Base-by-base conservation (phyloP, 2,113 vertebrate genomes). In the Larimichthys crocea region DNA sequence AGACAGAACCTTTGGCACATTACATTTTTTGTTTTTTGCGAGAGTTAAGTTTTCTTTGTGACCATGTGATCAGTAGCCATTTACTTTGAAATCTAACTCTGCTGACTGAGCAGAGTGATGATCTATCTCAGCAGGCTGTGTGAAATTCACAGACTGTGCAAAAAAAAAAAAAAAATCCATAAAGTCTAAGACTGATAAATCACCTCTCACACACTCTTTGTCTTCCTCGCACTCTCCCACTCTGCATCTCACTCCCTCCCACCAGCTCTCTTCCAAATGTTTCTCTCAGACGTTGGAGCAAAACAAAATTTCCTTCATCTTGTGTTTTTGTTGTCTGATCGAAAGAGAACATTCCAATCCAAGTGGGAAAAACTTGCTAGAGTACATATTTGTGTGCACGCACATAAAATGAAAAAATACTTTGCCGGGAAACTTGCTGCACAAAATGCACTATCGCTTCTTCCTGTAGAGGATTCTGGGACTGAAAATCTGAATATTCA, bases 111-210 rank as follows among this genome's bases (percentile, higher is more conserved):
- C 80, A 66, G 65, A 68, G 70, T 63, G 44, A 83, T 71, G 88
- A 88, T 86, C 90, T 62, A 80, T 89, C 83, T 75, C 83, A 83
- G 83, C 88, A 80, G 88, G 77, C 74, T 79, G 69, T 62, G 80
- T 79, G 79, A 87, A 91, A 90, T 86, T 86, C 86, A 79, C 76
- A 85, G 71, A 71, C 89, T 84, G 64, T 56, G n/a, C 31, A 35
- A 35, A 73, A 79, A 53, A 60, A 81, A 79, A 40, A 81, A 86
- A 81, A 83, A 78, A 81, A 53, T 89, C 82, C 87, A 82, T 82
- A 82, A 92, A 91, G 74, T 71, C 42, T 46, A 72, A 62, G 78
- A 79, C 83, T 75, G 83, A 94, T 93, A 89, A 92, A 94, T 94
- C 88, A 84, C 82, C 68, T 85, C 83, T 92, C 83, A 77, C 59